Evolutionary conservation across 2,888 invertebrate species (phyloP).

Genomic region (Parnassius glacialis): DNA sequence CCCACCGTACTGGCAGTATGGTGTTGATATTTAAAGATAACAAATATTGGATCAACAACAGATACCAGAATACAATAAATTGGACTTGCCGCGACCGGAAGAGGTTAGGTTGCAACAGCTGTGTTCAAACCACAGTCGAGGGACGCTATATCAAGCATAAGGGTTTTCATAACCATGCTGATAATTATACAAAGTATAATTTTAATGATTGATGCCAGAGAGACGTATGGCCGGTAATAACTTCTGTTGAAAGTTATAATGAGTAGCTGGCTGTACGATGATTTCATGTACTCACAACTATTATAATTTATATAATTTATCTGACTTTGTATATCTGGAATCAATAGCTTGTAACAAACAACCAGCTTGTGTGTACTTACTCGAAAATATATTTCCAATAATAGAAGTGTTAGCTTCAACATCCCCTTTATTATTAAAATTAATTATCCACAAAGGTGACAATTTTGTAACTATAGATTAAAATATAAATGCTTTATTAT

Average conservation of each 20-base stretch:
- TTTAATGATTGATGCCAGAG: slow-evolving; percentile 65
- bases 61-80: slow-evolving; percentile 74
- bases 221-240: slow-evolving; percentile 39
- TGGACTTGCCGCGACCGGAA: slow-evolving; percentile 75
- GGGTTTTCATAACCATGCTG: slow-evolving; percentile 69
- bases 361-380: no score
- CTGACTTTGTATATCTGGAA: no score
- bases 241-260: slow-evolving; percentile 39
- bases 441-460: no score
- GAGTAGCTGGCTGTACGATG: slow-evolving; percentile 19
- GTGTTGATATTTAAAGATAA: slow-evolving; percentile 74
- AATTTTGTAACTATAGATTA: no score
- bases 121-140: slow-evolving; percentile 69
- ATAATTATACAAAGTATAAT: slow-evolving; percentile 74
- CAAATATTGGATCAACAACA: slow-evolving; percentile 76
- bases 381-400: no score
- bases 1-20: slow-evolving; percentile 75
- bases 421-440: no score
- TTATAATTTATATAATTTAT: no score
- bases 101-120: slow-evolving; percentile 69
- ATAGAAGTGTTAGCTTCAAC: no score
- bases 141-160: slow-evolving; percentile 72
- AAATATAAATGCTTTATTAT: no score
- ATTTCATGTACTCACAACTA: not conserved
- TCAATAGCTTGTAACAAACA: no score